Base-by-base conservation (phyloP, 2,113 vertebrate species). In the Vicugna pacos region DNA sequence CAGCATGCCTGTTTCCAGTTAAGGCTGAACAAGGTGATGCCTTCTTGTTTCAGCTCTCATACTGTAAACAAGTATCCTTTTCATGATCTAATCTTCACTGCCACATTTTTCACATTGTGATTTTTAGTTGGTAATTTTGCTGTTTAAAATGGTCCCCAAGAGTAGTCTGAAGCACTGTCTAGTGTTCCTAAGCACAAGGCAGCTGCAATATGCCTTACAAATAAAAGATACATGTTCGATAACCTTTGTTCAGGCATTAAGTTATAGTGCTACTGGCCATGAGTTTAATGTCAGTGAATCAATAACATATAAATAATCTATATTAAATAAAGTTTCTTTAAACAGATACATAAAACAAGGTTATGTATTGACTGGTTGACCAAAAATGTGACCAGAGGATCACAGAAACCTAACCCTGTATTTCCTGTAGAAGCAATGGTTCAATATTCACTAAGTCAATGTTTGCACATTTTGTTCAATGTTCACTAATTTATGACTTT, bases 141-240 rank as follows among this genome's bases (percentile, higher is more conserved):
- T 89, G 17, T 48, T 90, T 90, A 54, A 90, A 86, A 95, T 77
- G 85, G 62, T 50, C 35, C 73, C 73, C 38, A 92, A 92, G 54
- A n/a, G 19, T 22, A 85, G 30, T 60, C 14, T 19, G 8, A 87
- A 69, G 50, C 10, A 30, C 26, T 75, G 1, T 6, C 56, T 46
- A 62, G 11, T 54, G 24, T 70, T 28, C 17, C 19, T 20, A 76
- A 62, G 50, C 19, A 89, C 48, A 73, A 96, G 38, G 22, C 17
- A 26, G 65, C 65, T 64, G 16, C 62, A 35, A 85, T 14, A 24
- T 24, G 20, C 30, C 48, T 94, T 22, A 77, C 4, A 5, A 75
- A 70, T 75, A 94, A 72, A 81, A 82, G 10, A 42, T n/a, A 1
- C n/a, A 5, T 8, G 7, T 75, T 46, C 72, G 22, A 72, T 20